Evolutionary conservation across 1,140 invertebrate genomes (phyloP), one percentile per base, ranked within the genome.

Genomic region (Ceratina japonica): DNA sequence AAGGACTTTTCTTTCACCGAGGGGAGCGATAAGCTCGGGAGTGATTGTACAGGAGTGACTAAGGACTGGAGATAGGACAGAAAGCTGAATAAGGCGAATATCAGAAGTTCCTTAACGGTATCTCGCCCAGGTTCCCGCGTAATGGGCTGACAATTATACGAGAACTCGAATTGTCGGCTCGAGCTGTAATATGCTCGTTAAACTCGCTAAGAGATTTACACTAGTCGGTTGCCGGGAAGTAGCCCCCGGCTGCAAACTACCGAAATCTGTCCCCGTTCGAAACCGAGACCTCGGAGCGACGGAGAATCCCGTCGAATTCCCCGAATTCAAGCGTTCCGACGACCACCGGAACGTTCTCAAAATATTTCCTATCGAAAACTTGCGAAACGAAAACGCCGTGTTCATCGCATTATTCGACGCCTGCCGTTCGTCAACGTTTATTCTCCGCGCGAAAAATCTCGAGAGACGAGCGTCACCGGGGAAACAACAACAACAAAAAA

Each of bases 111-210:
- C 37, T 49, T 18, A 13, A 56, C 18, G 37, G 20, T 13, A 72
- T 59, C 49, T 72, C 31, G 69, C 69, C 16, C 15, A 24, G 37
- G 69, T 49, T 24, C 4, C 31, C 20, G 3, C 12, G 70, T 72
- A 72, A 59, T 61, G 56, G 70, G 70, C 20, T 44, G 70, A 61
- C 56, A 72, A 59, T 72, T 72, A 72, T 22, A 61, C n/a, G 56
- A 49, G 54, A 61, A 49, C 70, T 49, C 16, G 70, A 72, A 24
- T 13, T 18, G 20, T n/a, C 18, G 15, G 31, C 13, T 44, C n/a
- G 54, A 16, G 16, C 37, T 22, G 56, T 20, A 24, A 72, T 59
- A 61, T 59, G 56, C 56, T 59, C 70, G 56, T 72, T 72, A 72
- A 72, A 61, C 70, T 49, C 24, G 56, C 31, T n/a, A n/a, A 27